Evolutionary conservation across 2,888 invertebrate species (phyloP).

Genomic region (Chamaedrilus cognettii): DNA sequence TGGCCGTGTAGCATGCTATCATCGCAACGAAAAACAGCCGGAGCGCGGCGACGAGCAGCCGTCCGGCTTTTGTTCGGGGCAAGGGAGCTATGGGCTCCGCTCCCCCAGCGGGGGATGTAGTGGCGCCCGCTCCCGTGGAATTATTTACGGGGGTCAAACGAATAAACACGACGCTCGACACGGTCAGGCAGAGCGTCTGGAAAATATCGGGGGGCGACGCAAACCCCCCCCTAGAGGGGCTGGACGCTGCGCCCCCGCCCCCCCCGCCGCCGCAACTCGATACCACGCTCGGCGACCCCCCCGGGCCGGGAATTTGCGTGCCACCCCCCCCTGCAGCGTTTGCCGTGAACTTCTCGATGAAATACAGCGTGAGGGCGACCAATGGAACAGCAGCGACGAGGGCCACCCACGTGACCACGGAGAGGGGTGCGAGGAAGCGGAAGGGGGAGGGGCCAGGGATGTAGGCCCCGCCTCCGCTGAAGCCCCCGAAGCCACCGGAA

Average conservation of each 20-base stretch:
- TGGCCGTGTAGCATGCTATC: slow-evolving; percentile 26
- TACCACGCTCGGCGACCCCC: background rate
- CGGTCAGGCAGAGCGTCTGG: background rate
- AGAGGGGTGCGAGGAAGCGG: slow-evolving; percentile 56
- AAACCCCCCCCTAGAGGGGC: background rate
- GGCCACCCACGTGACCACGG: slow-evolving; percentile 51
- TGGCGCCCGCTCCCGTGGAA: background rate
- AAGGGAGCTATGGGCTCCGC: background rate
- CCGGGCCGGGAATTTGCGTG: slow-evolving; percentile 43
- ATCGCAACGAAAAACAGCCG: slow-evolving; percentile 53
- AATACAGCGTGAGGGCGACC: slow-evolving; percentile 52
- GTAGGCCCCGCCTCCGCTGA: too few relatives aligned
- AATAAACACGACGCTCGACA: background rate
- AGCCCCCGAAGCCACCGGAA: too few relatives aligned
- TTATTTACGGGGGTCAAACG: too few relatives aligned
- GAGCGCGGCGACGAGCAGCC: slow-evolving; percentile 53
- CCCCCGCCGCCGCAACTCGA: background rate
- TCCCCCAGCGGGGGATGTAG: background rate
- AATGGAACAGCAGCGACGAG: slow-evolving; percentile 50
- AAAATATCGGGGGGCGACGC: background rate
- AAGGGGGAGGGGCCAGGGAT: slow-evolving; percentile 42
- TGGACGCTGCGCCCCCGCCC: background rate
- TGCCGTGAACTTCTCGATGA: slow-evolving; percentile 46
- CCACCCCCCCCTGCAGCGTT: background rate
- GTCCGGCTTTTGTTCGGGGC: slow-evolving; percentile 67